These are phyloP conservation scores for Zaprionus vittiger DNA, from an alignment of 1,140 invertebrate genomes.

Conservation along the genomic window DNA sequence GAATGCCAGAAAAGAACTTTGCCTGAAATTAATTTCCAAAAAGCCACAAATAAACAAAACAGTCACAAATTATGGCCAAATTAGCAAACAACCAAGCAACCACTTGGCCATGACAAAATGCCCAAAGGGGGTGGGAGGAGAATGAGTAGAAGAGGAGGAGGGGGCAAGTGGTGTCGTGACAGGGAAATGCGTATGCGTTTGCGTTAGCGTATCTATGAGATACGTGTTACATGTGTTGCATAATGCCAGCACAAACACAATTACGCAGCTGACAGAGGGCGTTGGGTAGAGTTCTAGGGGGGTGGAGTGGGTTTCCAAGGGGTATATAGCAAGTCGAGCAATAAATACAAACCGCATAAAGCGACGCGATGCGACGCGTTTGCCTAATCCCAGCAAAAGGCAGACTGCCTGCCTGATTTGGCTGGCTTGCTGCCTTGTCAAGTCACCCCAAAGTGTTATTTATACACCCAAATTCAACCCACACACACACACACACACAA, in stretches of 20 bases:
- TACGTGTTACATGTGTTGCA: conserved; percentile 79
- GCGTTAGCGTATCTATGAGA: conserved; percentile 70
- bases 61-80: conserved; percentile 84
- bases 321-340: conserved; percentile 50
- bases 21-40: conserved; percentile 72
- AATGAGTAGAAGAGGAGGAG: neutral
- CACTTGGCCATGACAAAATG: conserved; percentile 63
- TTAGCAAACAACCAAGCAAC: conserved; percentile 76
- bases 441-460: conserved; percentile 71
- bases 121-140: neutral
- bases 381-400: conserved; percentile 58
- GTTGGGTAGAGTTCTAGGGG: neutral
- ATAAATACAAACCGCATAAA: conserved; percentile 84
- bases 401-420: conserved; percentile 9
- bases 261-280: conserved; percentile 52
- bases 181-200: neutral
- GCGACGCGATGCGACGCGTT: conserved; percentile 48
- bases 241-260: conserved; percentile 69
- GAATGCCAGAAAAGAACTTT: conserved; percentile 46
- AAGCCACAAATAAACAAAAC: conserved; percentile 76
- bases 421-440: neutral
- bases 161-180: neutral
- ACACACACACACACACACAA: conserved; percentile 9
- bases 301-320: neutral
- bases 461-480: conserved; percentile 59